Evolutionary conservation across 2,888 invertebrate genomes (phyloP).

Genomic region (Aphodius sticticus): DNA sequence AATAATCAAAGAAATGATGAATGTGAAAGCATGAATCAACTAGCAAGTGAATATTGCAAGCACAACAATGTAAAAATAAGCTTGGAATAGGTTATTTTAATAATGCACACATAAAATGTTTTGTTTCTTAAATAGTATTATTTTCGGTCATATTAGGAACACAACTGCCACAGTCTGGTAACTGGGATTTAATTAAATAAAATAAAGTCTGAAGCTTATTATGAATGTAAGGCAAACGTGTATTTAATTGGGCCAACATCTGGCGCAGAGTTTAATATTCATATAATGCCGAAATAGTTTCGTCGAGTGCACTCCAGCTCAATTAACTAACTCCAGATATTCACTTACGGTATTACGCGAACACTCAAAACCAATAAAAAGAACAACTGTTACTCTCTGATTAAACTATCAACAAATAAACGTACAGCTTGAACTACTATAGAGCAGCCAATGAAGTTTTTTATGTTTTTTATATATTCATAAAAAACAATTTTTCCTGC

Average conservation of each 20-base stretch:
- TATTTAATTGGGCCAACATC: slow-evolving; percentile 23
- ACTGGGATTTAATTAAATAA: slow-evolving; percentile 21
- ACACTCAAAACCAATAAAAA: background rate
- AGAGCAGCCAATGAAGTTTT: too few relatives aligned
- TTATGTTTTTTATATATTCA: too few relatives aligned
- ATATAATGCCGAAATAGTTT: slow-evolving; percentile 21
- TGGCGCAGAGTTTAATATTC: slow-evolving; percentile 21
- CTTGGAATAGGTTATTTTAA: too few relatives aligned
- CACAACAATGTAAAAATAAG: too few relatives aligned
- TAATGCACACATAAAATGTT: too few relatives aligned
- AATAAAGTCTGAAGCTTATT: slow-evolving; percentile 12
- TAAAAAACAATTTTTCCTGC: too few relatives aligned
- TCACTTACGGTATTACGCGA: background rate
- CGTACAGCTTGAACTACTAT: too few relatives aligned
- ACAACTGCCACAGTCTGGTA: background rate
- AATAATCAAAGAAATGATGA: too few relatives aligned
- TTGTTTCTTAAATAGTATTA: background rate
- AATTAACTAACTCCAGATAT: background rate
- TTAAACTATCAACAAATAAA: background rate
- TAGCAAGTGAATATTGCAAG: too few relatives aligned
- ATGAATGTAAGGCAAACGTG: slow-evolving; percentile 21
- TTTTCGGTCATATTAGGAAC: background rate
- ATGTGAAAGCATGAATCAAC: too few relatives aligned
- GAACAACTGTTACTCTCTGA: background rate
- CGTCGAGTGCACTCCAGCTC: background rate